These are phyloP conservation scores for Pagetopsis macropterus DNA, from an alignment of 2,797 vertebrate genomes.

Conservation along the genomic window DNA sequence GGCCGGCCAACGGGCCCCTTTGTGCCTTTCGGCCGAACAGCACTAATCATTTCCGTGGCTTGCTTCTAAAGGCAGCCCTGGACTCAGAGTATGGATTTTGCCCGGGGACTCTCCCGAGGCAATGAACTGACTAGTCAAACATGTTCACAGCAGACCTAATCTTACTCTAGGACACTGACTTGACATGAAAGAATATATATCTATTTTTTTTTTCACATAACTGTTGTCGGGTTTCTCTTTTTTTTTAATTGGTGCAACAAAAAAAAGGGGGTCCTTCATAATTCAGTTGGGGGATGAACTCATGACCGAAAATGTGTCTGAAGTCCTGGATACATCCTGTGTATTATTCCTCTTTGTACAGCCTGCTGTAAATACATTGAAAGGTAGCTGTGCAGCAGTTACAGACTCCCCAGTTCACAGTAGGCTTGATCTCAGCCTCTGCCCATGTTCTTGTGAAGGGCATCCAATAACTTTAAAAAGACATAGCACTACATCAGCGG, in stretches of 20 bases:
- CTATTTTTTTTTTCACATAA: conserved; percentile 47
- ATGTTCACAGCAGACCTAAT: conserved; percentile 88
- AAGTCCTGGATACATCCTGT: conserved; percentile 22
- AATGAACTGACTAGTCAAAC: conserved; percentile 85
- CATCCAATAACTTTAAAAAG: conserved; percentile 30
- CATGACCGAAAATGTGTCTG: conserved; percentile 23
- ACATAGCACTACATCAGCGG: not conserved
- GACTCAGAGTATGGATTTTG: conserved; percentile 86
- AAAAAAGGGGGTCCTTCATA: conserved; percentile 35
- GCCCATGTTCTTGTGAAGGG: conserved; percentile 34
- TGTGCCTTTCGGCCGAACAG: conserved; percentile 80
- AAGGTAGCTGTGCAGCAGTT: conserved; percentile 19
- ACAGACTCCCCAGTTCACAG: conserved; percentile 13
- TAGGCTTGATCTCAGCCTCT: conserved; percentile 26
- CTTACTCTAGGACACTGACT: conserved; percentile 87
- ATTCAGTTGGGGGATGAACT: conserved; percentile 31
- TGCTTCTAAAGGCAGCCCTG: conserved; percentile 83
- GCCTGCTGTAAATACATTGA: conserved; percentile 28
- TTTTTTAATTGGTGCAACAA: conserved; percentile 55
- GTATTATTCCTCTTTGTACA: conserved; percentile 42
- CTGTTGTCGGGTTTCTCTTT: conserved; percentile 55
- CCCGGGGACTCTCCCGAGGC: conserved; percentile 89
- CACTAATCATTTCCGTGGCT: conserved; percentile 82
- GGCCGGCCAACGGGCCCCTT: conserved; percentile 72
- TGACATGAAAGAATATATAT: conserved; percentile 85